Conservation (phyloP, 2,888 invertebrate genomes). For the Saturnia pavonia region DNA sequence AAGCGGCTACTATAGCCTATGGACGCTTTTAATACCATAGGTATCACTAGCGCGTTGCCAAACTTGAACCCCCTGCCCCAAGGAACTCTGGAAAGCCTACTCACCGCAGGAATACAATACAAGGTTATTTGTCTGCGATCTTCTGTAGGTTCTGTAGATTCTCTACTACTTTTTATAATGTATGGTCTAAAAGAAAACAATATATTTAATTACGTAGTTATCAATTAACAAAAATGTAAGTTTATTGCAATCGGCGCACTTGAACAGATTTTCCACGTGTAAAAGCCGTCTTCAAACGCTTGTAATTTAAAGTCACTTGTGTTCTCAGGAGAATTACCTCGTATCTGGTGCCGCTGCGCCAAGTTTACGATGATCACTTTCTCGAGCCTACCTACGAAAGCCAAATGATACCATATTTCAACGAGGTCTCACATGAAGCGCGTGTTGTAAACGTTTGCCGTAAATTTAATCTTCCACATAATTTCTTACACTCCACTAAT, state of each 20-base stretch:
- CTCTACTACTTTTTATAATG: too few species aligned
- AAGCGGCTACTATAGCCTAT: too few species aligned
- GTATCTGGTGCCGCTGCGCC: not conserved
- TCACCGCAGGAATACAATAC: too few species aligned
- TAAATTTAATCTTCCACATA: slow-evolving; percentile 33
- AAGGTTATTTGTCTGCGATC: too few species aligned
- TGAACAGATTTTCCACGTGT: not conserved
- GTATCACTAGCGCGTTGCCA: too few species aligned
- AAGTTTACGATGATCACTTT: slow-evolving; percentile 29
- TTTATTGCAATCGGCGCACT: not conserved
- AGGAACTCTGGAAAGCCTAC: too few species aligned
- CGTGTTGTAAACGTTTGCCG: slow-evolving; percentile 19
- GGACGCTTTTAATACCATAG: too few species aligned
- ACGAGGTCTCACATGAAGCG: slow-evolving; percentile 26
- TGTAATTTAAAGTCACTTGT: slow-evolving; percentile 23
- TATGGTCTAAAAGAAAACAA: too few species aligned
- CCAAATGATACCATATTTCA: slow-evolving; percentile 33
- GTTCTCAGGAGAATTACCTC: slow-evolving; percentile 15
- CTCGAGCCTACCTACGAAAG: slow-evolving; percentile 32
- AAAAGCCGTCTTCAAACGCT: slow-evolving; percentile 2
- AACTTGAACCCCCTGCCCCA: too few species aligned
- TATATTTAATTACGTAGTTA: not conserved
- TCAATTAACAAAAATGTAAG: not conserved
- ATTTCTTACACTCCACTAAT: slow-evolving; percentile 33
- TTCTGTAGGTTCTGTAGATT: too few species aligned